These are phyloP conservation scores for Phymorhynchus buccinoides DNA, from an alignment of 1,140 invertebrate species.

Conservation along the genomic window DNA sequence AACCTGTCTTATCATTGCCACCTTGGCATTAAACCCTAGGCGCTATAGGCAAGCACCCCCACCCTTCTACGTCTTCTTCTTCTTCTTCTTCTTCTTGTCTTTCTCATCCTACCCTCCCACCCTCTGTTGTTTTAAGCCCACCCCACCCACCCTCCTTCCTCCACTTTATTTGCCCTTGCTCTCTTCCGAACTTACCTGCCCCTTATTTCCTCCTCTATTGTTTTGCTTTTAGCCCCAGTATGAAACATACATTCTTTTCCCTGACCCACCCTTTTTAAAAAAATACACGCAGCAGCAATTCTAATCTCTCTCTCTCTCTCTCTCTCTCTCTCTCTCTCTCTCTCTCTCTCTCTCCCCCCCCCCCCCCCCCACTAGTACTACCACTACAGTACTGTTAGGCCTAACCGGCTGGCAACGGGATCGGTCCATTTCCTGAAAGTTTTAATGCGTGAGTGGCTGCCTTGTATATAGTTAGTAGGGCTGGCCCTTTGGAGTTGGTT, in stretches of 20 bases:
- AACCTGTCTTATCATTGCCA: conserved; percentile 28
- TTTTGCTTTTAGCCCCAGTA: not conserved
- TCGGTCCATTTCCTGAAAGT: conserved; percentile 28
- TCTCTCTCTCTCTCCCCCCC: no score
- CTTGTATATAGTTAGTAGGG: not conserved
- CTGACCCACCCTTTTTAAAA: no score
- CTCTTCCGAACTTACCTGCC: not conserved
- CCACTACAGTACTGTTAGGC: no score
- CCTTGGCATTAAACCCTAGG: not conserved
- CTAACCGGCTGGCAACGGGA: not conserved
- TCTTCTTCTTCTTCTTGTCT: not conserved
- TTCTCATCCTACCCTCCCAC: not conserved
- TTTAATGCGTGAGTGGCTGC: conserved; percentile 19
- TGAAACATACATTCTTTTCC: no score
- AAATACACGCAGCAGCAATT: not conserved
- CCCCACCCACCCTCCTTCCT: not conserved
- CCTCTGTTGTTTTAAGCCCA: no score
- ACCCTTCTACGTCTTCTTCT: not conserved
- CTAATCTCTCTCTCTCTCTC: not conserved
- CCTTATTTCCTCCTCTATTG: not conserved
- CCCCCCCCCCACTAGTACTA: no score
- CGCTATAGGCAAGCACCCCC: no score
- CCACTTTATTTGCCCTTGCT: not conserved
- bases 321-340: not conserved
- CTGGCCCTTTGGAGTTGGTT: conserved; percentile 20